phyloP scores from a whole-genome alignment of 2,888 invertebrate genomes.

The Dusona sp. region DNA sequence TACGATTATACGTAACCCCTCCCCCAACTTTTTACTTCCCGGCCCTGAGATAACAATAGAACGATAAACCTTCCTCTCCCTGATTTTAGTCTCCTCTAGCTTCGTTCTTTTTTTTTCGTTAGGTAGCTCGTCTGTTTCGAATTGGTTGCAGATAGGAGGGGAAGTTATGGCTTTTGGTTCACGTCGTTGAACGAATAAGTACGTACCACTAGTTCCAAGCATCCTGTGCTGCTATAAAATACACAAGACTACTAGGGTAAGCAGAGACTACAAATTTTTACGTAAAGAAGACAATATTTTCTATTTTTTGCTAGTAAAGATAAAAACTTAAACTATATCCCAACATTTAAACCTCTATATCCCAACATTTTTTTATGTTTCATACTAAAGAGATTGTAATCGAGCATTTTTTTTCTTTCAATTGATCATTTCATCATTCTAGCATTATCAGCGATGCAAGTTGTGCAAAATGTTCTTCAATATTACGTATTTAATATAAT shows the following conservation, averaged over 20 bases:
- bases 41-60: conserved; percentile 52
- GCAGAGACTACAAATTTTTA: neutral
- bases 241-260: neutral
- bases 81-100: conserved; percentile 33
- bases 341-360: no score
- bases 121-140: conserved; percentile 6
- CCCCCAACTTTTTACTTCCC: conserved; percentile 22
- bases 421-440: neutral
- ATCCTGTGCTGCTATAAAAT: conserved; percentile 16
- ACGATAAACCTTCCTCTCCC: conserved; percentile 51
- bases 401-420: neutral
- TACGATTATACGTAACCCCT: conserved; percentile 1
- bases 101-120: conserved; percentile 8
- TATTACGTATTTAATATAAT: neutral
- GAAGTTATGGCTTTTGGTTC: conserved; percentile 33
- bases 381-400: neutral
- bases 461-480: neutral
- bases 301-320: no score
- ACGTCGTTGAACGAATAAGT: conserved; percentile 4
- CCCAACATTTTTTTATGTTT: neutral
- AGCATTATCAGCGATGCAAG: neutral
- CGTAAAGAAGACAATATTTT: neutral
- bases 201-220: conserved; percentile 5
- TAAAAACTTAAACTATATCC: no score
- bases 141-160: conserved; percentile 22